Evolutionary conservation across 2,888 invertebrate genomes (phyloP), one percentile per base, ranked within the genome.

Genomic region (Bibio marci): DNA sequence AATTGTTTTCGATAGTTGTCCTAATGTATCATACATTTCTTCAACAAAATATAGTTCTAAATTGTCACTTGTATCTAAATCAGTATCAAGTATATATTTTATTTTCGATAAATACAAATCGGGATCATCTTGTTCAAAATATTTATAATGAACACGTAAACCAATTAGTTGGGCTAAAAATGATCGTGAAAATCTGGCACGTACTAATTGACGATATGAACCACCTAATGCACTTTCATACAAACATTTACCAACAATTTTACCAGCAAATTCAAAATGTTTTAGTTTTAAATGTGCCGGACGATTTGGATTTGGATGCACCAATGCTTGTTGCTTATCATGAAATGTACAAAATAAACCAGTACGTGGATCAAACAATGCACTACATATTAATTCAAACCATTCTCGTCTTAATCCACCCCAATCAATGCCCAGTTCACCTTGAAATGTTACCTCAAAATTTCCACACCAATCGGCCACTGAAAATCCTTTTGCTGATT

Each of bases 361-460:
- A 54, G 77, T 71, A 48, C 76, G 74, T 14, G 83, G 73, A 63
- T 90, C 88, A 63, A 92, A 94, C 41, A 94, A 65, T 45, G 82
- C 72, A 12, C 77, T 79, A 62, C 91, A 91, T 46, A 91, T 72
- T 47, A 88, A 61, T 48, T 91, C 90, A 64, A 92, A 90, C 92
- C 92, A 94, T 64, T 94, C 94, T 43, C 91, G 73, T 5, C 91
- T 70, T 34, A 92, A 69, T 4, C 92, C 92, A 47, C 92, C 92
- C 88, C 87, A 88, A 64, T 92, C 91, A 51, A 92, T 77, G 35
- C 87, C 92, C 70, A 87, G 87, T 59, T 94, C 92, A n/a, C 88
- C 90, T 57, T 81, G 76, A 62, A 92, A 92, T 40, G 77, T 78
- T 45, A 92, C 79, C 64, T 92, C 91, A 59, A 92, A 91, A 66